A percentile compares a stretch with the other conserved stretches of the same genome.
Conservation (phyloP, 2,113 vertebrate species). For the Ploceus nigricollis region DNA sequence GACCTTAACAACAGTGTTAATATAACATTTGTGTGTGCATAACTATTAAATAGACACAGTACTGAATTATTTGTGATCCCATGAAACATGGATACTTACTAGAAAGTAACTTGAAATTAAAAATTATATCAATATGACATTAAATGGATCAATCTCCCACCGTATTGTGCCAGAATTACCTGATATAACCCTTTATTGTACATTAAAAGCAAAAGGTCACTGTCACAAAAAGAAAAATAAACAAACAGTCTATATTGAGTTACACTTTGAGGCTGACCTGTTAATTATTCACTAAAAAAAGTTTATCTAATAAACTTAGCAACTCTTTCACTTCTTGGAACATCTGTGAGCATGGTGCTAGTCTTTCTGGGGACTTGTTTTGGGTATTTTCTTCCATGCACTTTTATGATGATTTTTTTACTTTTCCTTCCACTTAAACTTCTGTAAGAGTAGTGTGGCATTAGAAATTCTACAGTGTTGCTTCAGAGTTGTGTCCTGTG, state of each 20-base stretch:
- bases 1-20: background rate
- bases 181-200: background rate
- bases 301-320: background rate
- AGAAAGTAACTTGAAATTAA: background rate
- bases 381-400: background rate
- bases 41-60: background rate
- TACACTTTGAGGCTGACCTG: background rate
- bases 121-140: background rate
- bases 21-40: background rate
- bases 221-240: background rate
- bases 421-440: background rate
- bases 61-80: background rate
- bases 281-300: slow-evolving; percentile 44
- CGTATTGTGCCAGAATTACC: background rate
- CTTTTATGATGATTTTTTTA: background rate
- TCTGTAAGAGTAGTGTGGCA: background rate
- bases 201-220: background rate
- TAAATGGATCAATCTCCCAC: background rate
- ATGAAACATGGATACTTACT: background rate
- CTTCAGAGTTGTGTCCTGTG: background rate
- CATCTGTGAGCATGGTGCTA: background rate
- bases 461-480: background rate
- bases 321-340: slow-evolving; percentile 14
- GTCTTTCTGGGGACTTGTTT: background rate
- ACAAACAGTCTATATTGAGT: background rate